A percentile compares a stretch with the other conserved stretches of the same genome.
These are phyloP conservation scores for Drosophila diplacantha DNA, from an alignment of 2,888 invertebrate species.

Conservation along the genomic window DNA sequence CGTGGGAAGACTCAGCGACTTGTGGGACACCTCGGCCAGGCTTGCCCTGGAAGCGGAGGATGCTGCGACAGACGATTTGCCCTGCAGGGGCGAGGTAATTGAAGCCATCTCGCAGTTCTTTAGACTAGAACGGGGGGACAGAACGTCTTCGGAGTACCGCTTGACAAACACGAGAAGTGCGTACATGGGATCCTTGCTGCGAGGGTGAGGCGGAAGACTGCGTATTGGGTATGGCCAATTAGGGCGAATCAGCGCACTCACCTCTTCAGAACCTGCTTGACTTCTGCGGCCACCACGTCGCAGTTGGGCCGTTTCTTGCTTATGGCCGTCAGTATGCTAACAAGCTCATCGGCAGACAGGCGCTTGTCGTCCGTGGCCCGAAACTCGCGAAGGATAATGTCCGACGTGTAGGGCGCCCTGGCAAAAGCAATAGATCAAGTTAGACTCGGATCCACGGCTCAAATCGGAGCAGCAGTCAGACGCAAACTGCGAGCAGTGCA, in stretches of 20 bases:
- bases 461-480: neutral
- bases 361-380: constrained; percentile 69
- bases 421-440: constrained; percentile 14
- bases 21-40: constrained; percentile 36
- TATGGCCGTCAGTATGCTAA: constrained; percentile 71
- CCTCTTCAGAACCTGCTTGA: constrained; percentile 66
- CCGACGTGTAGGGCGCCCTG: constrained; percentile 71
- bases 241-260: constrained; percentile 30
- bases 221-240: neutral
- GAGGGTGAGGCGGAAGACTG: neutral
- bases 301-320: constrained; percentile 71
- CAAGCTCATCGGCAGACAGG: constrained; percentile 60
- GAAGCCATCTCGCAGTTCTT: neutral
- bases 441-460: neutral
- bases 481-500: neutral
- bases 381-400: constrained; percentile 73
- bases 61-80: neutral
- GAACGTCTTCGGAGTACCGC: constrained; percentile 53
- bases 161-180: constrained; percentile 73
- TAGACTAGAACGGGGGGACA: neutral
- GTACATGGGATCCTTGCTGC: constrained; percentile 75
- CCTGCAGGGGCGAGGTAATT: neutral
- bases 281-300: constrained; percentile 65
- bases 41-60: neutral
- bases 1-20: constrained; percentile 60